Conservation (phyloP, 2,113 vertebrate genomes). For the Paralichthys olivaceus region DNA sequence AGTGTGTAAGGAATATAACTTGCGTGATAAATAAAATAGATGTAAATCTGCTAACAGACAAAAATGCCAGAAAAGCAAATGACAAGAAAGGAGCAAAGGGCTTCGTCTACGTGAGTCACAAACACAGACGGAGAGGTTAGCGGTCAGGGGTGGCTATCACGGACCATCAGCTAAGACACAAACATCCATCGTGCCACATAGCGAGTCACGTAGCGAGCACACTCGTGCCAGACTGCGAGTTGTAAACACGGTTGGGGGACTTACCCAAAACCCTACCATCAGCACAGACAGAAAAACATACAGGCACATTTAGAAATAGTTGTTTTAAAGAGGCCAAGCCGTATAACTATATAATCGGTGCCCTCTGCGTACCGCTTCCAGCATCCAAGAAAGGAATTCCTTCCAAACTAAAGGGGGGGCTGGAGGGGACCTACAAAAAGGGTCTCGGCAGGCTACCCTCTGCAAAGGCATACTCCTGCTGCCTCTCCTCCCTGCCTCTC, state of each 20-base stretch:
- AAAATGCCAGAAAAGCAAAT: slow-evolving; percentile 1
- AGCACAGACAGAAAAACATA: slow-evolving; percentile 68
- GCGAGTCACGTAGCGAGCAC: slow-evolving; percentile 50
- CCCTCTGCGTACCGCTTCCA: slow-evolving; percentile 58
- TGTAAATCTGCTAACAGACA: slow-evolving; percentile 7
- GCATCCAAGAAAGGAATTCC: slow-evolving; percentile 71
- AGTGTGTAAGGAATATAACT: background rate
- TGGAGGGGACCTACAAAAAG: slow-evolving; percentile 39
- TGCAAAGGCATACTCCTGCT: slow-evolving; percentile 57
- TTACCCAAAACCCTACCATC: slow-evolving; percentile 42
- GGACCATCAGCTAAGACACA: slow-evolving; percentile 58
- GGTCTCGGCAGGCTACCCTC: slow-evolving; percentile 62
- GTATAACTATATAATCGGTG: slow-evolving; percentile 66
- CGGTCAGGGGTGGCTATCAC: slow-evolving; percentile 54
- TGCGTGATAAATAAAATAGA: slow-evolving; percentile 3
- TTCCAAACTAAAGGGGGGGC: slow-evolving; percentile 47
- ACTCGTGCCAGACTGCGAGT: slow-evolving; percentile 52
- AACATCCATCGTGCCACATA: slow-evolving; percentile 66
- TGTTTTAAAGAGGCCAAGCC: slow-evolving; percentile 62
- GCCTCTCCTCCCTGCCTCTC: slow-evolving; percentile 63
- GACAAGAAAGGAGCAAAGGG: background rate
- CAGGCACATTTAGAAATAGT: slow-evolving; percentile 63
- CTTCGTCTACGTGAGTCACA: slow-evolving; percentile 9
- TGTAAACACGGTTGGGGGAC: slow-evolving; percentile 45
- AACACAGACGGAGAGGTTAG: slow-evolving; percentile 29